Evolutionary conservation across 2,888 invertebrate species (phyloP).

Genomic region (Actias luna): DNA sequence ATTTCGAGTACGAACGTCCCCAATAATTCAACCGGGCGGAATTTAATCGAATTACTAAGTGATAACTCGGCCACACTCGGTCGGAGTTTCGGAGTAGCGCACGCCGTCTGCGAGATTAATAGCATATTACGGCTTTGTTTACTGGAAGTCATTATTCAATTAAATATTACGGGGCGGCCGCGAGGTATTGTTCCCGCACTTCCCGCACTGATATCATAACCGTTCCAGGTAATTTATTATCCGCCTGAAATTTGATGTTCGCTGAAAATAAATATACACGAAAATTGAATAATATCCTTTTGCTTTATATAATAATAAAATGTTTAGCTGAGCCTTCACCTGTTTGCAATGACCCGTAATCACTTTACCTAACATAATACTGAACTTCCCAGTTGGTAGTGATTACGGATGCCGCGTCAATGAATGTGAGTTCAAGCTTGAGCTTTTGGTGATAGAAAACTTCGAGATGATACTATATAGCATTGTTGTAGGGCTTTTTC

Average conservation of each 20-base stretch:
- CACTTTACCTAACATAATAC: no score
- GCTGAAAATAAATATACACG: slow-evolving; percentile 6
- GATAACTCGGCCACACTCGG: slow-evolving; percentile 16
- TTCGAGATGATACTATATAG: no score
- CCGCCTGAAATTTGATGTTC: slow-evolving; percentile 11
- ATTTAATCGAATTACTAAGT: slow-evolving; percentile 9
- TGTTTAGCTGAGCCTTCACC: no score
- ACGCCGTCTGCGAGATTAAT: slow-evolving; percentile 43
- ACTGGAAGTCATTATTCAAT: slow-evolving; percentile 56
- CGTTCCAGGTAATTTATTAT: slow-evolving; percentile 16
- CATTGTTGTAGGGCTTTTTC: no score
- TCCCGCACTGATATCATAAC: slow-evolving; percentile 10
- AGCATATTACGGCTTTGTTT: slow-evolving; percentile 55
- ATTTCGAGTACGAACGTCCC: not conserved
- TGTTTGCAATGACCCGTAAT: no score
- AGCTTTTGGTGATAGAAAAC: no score
- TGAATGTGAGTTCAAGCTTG: no score
- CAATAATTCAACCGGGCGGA: slow-evolving; percentile 22
- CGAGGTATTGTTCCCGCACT: slow-evolving; percentile 14
- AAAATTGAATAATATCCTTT: not conserved
- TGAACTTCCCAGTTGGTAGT: no score
- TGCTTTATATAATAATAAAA: not conserved
- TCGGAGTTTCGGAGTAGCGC: slow-evolving; percentile 20
- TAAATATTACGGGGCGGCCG: slow-evolving; percentile 38
- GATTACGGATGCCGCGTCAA: no score